Evolutionary conservation across 2,797 vertebrate species (phyloP).

Genomic region (Centroberyx gerrardi): DNA sequence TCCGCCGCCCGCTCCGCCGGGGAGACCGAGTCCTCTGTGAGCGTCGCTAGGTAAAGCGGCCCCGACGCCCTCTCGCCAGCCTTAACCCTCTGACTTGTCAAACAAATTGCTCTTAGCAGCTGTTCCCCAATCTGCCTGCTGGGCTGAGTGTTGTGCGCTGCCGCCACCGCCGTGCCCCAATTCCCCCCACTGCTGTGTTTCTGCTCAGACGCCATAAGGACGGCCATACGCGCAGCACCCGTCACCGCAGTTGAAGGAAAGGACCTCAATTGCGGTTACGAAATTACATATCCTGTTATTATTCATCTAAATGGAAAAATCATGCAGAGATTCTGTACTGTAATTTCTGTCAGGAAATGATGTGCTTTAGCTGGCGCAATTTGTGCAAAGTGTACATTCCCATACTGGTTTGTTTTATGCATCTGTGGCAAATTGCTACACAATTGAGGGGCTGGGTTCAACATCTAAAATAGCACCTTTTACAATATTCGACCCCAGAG

Average conservation of each 20-base stretch:
- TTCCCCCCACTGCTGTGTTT: slow-evolving; percentile 63
- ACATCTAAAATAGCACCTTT: slow-evolving; percentile 25
- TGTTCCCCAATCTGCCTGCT: slow-evolving; percentile 77
- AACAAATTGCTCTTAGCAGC: slow-evolving; percentile 80
- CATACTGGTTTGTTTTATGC: slow-evolving; percentile 38
- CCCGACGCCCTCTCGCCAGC: slow-evolving; percentile 47
- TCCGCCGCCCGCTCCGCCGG: slow-evolving; percentile 3
- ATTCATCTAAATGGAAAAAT: slow-evolving; percentile 37
- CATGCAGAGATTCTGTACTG: slow-evolving; percentile 16
- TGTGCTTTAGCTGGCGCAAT: slow-evolving; percentile 42
- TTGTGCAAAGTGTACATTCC: slow-evolving; percentile 43
- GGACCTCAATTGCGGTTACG: slow-evolving; percentile 19
- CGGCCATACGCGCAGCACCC: slow-evolving; percentile 56
- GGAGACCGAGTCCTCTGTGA: slow-evolving; percentile 41
- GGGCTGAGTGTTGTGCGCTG: slow-evolving; percentile 54
- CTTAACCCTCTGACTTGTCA: slow-evolving; percentile 70
- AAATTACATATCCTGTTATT: slow-evolving; percentile 34
- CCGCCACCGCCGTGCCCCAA: slow-evolving; percentile 31
- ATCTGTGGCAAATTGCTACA: slow-evolving; percentile 39
- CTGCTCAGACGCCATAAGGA: slow-evolving; percentile 70
- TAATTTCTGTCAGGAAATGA: slow-evolving; percentile 50
- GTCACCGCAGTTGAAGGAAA: slow-evolving; percentile 17
- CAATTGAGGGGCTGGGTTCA: slow-evolving; percentile 42
- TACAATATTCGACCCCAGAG: slow-evolving; percentile 14
- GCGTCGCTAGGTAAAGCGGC: slow-evolving; percentile 38